Evolutionary conservation across 2,888 invertebrate species (phyloP), one percentile per base, ranked within the genome.

Genomic region (Spodoptera picta): DNA sequence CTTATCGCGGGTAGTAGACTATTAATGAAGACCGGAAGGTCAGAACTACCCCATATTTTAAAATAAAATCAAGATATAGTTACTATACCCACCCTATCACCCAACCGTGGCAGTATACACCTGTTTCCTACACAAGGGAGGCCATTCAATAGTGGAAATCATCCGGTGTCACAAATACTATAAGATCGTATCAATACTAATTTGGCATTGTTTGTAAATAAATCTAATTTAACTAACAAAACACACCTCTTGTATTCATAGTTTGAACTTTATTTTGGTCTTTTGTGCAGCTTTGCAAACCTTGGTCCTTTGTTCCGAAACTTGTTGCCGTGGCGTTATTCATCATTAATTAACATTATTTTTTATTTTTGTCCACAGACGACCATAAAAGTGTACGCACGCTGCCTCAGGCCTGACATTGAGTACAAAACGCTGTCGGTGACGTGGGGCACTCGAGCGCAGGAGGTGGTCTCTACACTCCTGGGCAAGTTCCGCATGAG

Each of bases 351-450:
- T 11, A 45, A 24, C 27, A 19, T 4, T 19, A 10, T 65, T 50
- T 56, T 56, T 11, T 65, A 44, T 57, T 56, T 50, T 80, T 82
- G 68, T 84, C 76, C 65, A 66, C 96, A 98, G 98, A 98, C 98
- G 45, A 98, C 98, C 48, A 97, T 98, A 73, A 98, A 98, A 93
- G 98, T 99, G 51, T 98, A 97, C 92, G 98, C 98, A 24, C 97
- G 97, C 82, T 97, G 98, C 84, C 95, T 99, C 63, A 96, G 98
- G 62, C 97, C 98, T 31, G 99, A 99, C 93, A 98, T 99, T 88
- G 98, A 99, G 90, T 99, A 99, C 96, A 99, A 99, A 92, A 99
- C 99, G 0, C 94, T 99, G 65, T 97, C 98, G 75, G 98, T 99
- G 79, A 97, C 97, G 55, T 98, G 97, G 95, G 97, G 97, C 83